phyloP scores from a whole-genome alignment of 2,797 vertebrate genomes.

The Vireo griseus region DNA sequence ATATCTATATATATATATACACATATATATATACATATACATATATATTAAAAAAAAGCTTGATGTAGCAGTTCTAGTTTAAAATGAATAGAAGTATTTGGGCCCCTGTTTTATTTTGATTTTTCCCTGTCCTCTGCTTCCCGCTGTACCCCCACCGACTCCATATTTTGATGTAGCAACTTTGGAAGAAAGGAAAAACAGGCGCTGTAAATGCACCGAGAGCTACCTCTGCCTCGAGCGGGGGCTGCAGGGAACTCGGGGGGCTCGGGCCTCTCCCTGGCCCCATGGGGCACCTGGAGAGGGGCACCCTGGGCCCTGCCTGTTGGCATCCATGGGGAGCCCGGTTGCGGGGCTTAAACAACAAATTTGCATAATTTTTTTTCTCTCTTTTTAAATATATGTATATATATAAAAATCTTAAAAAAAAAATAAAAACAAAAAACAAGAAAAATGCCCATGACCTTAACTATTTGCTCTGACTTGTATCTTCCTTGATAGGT shows the following conservation, averaged over 20 bases:
- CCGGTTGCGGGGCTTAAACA: background rate
- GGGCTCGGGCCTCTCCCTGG: background rate
- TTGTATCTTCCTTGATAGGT: conserved; percentile 60
- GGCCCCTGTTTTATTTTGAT: conserved; percentile 41
- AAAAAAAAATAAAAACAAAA: conserved; percentile 36
- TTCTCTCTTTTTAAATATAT: conserved; percentile 43
- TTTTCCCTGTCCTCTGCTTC: background rate
- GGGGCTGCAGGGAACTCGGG: background rate
- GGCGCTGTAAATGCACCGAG: conserved; percentile 29
- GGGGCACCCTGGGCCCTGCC: background rate
- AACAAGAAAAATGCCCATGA: conserved; percentile 64
- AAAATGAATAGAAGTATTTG: conserved; percentile 67
- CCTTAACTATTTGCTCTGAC: conserved; percentile 69
- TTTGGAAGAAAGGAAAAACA: conserved; percentile 7
- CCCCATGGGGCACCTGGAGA: background rate
- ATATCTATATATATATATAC: conserved; percentile 51
- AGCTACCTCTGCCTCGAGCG: conserved; percentile 31
- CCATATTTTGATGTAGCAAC: conserved; percentile 57
- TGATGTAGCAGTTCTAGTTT: conserved; percentile 70
- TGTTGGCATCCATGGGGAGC: background rate
- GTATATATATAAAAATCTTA: conserved; percentile 45
- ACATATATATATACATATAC: conserved; percentile 52
- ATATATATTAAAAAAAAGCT: conserved; percentile 62
- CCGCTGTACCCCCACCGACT: background rate
- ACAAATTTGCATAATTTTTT: conserved; percentile 32